phyloP scores from a whole-genome alignment of 2,113 vertebrate species.

The Leucoraja erinaceus region DNA sequence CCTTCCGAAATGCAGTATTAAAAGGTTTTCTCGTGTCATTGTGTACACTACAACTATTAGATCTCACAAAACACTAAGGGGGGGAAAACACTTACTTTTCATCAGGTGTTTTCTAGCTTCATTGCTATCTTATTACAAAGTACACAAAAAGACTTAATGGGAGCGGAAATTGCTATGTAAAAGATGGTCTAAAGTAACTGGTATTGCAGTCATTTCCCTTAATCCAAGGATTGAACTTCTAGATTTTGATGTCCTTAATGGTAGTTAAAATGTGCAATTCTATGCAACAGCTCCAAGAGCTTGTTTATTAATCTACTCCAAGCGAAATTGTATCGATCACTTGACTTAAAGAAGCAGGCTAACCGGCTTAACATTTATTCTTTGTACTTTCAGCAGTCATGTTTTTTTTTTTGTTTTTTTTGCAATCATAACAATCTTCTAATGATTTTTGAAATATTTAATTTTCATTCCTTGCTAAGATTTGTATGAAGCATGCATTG shows the following conservation, averaged over 20 bases:
- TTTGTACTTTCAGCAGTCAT: too few species aligned
- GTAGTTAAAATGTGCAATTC: background rate
- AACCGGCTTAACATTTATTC: too few species aligned
- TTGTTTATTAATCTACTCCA: background rate
- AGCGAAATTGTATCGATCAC: background rate
- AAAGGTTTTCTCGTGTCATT: background rate
- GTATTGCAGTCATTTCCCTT: background rate
- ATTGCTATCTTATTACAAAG: conserved; percentile 12
- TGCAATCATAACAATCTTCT: too few species aligned
- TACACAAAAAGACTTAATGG: background rate
- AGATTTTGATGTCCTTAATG: background rate
- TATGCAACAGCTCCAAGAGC: background rate
- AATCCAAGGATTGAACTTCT: background rate
- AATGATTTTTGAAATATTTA: background rate
- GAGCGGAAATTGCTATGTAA: background rate
- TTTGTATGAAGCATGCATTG: background rate
- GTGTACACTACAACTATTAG: background rate
- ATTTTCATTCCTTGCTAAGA: background rate
- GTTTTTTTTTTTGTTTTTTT: too few species aligned
- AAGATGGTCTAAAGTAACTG: background rate
- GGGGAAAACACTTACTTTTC: background rate
- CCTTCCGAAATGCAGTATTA: background rate
- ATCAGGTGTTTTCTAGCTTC: background rate
- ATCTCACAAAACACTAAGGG: too few species aligned
- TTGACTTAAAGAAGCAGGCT: too few species aligned